Base-by-base conservation (phyloP, 2,797 vertebrate genomes). In the Schizopygopsis malacanthus region DNA sequence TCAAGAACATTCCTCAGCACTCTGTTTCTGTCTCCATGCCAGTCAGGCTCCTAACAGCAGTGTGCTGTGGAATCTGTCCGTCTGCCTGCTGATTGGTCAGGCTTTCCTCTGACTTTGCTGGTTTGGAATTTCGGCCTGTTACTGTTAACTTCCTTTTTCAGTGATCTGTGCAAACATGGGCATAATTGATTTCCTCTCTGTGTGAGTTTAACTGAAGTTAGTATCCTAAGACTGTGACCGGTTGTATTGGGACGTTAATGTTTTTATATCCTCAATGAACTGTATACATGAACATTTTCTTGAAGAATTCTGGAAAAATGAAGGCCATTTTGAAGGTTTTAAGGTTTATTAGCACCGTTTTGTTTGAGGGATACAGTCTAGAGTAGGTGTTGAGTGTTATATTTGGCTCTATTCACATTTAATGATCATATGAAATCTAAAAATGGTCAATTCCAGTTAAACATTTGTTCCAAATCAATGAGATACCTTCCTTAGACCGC, bases 41-140 rank as follows among this genome's bases (percentile, higher is more conserved):
- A 45, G 86, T 59, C 63, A 7, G 72, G 37, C 83, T 81, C 33
- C 80, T 67, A 83, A 85, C 84, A 81, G 87, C 45, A 72, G 85
- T 78, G 9, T 67, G 87, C 63, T 39, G 80, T 82, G 87, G 86
- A 87, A 89, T 88, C 85, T 78, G 63, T 61, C 20, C 28, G 7
- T 77, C 86, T 25, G 82, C 45, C 28, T 59, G 76, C 87, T 79
- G 79, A 89, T 89, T 88, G 89, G 90, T 73, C 45, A 50, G 56
- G 25, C 22, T 71, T 82, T 81, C n/a, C 63, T 72, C 87, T 92
- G 87, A 91, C 88, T 50, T 82, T 47, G 79, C 76, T 75, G 78
- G 86, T 59, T 84, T 90, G 93, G 90, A 91, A 92, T 91, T 89
- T 88, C 9, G 76, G 72, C 72, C 54, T 56, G 56, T 43, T 56